Percentiles rank a stretch among this genome's conserved stretches.
phyloP scores from a whole-genome alignment of 2,888 invertebrate species.

The Copidosoma aretas region DNA sequence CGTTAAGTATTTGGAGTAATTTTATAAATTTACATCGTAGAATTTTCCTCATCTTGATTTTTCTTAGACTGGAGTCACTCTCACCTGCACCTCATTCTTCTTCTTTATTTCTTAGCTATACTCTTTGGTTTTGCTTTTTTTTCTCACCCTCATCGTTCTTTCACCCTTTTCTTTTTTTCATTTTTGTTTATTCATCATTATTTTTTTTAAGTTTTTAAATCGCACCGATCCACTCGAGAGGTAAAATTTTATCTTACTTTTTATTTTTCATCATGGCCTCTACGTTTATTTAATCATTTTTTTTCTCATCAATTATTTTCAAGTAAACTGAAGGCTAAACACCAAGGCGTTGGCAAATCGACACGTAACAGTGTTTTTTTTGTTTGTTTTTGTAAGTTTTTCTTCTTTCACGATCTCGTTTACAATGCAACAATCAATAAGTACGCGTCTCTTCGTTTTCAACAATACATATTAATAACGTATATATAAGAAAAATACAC shows the following conservation, averaged over 20 bases:
- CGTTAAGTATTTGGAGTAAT: slow-evolving; percentile 37
- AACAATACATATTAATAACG: slow-evolving; percentile 35
- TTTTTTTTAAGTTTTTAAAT: slow-evolving; percentile 9
- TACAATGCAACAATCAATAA: slow-evolving; percentile 33
- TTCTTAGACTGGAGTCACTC: too few species aligned
- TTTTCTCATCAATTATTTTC: slow-evolving; percentile 25
- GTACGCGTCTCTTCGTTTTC: slow-evolving; percentile 34
- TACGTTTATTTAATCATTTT: slow-evolving; percentile 13
- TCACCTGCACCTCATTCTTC: too few species aligned
- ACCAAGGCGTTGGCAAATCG: slow-evolving; percentile 36
- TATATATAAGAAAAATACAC: slow-evolving; percentile 38
- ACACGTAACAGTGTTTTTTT: too few species aligned
- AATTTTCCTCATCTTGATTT: slow-evolving; percentile 26
- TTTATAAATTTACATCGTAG: slow-evolving; percentile 39
- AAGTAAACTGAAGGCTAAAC: slow-evolving; percentile 35
- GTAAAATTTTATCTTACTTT: slow-evolving; percentile 41
- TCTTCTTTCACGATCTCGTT: slow-evolving; percentile 21
- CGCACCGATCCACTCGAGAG: slow-evolving; percentile 32
- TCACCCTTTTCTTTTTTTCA: too few species aligned
- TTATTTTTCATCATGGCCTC: slow-evolving; percentile 9
- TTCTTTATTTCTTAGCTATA: slow-evolving; percentile 6
- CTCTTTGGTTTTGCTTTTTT: background rate
- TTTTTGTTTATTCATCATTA: slow-evolving; percentile 20
- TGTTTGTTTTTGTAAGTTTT: too few species aligned
- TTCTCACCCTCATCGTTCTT: slow-evolving; percentile 2